Percentiles rank a stretch among this genome's conserved stretches.
phyloP scores from a whole-genome alignment of 2,113 vertebrate genomes.

The Hippolais icterina region DNA sequence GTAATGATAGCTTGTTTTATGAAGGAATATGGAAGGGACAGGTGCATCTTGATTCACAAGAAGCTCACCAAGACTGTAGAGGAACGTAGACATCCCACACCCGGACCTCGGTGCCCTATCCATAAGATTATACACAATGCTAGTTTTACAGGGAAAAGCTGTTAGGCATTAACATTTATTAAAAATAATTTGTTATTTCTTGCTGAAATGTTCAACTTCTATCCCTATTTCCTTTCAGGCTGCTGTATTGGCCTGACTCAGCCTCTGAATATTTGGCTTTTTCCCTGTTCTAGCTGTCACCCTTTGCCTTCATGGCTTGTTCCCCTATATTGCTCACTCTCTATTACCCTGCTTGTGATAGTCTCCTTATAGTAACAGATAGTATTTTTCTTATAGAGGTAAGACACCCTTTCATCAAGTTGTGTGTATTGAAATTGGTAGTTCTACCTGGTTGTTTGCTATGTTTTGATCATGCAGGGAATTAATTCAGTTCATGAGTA shows the following conservation, averaged over 20 bases:
- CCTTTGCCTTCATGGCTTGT: neutral
- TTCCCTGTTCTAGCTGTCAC: neutral
- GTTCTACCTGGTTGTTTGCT: neutral
- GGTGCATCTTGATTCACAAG: neutral
- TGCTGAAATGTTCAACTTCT: neutral
- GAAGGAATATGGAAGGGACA: neutral
- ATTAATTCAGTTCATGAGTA: neutral
- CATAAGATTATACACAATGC: neutral
- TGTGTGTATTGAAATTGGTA: neutral
- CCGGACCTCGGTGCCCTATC: accelerated
- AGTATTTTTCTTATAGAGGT: neutral
- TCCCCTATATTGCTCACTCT: neutral
- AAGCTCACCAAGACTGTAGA: neutral
- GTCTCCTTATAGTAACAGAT: neutral
- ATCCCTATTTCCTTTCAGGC: neutral
- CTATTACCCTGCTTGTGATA: neutral
- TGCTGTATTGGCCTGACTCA: neutral
- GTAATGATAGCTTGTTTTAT: neutral
- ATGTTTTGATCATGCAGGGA: neutral
- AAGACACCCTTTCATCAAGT: neutral
- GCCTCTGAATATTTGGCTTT: neutral
- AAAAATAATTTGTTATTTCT: neutral
- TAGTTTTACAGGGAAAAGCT: neutral
- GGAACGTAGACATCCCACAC: accelerated
- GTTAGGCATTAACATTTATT: neutral